These are phyloP conservation scores for Anhinga rufa DNA, from an alignment of 2,113 vertebrate genomes.

Conservation along the genomic window DNA sequence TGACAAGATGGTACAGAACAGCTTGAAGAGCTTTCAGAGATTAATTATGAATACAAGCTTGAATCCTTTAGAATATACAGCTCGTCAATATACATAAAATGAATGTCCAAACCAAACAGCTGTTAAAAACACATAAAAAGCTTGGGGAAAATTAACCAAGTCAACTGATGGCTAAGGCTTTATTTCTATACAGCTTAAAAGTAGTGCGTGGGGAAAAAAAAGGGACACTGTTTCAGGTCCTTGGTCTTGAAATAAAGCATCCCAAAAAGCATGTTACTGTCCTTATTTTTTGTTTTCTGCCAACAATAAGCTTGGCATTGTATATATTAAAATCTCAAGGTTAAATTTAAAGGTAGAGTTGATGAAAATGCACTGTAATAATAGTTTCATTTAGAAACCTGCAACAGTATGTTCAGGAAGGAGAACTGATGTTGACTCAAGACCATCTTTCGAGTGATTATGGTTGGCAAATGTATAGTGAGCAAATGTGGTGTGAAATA, in stretches of 20 bases:
- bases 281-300: not conserved
- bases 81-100: not conserved
- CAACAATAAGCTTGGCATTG: not conserved
- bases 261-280: not conserved
- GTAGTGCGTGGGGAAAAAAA: not conserved
- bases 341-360: not conserved
- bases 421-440: not conserved
- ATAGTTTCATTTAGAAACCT: not conserved
- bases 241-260: not conserved
- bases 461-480: not conserved
- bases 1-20: not conserved
- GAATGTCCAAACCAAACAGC: not conserved
- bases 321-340: not conserved
- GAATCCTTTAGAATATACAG: not conserved
- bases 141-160: not conserved
- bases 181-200: not conserved
- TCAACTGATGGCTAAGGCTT: not conserved
- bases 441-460: not conserved
- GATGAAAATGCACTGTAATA: not conserved
- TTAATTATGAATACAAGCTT: not conserved
- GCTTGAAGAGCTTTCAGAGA: not conserved
- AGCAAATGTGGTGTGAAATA: not conserved
- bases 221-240: not conserved
- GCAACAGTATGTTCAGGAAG: not conserved
- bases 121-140: not conserved